These are phyloP conservation scores for Cryptoblepharus egeriae DNA, from an alignment of 2,797 vertebrate species.

Conservation along the genomic window DNA sequence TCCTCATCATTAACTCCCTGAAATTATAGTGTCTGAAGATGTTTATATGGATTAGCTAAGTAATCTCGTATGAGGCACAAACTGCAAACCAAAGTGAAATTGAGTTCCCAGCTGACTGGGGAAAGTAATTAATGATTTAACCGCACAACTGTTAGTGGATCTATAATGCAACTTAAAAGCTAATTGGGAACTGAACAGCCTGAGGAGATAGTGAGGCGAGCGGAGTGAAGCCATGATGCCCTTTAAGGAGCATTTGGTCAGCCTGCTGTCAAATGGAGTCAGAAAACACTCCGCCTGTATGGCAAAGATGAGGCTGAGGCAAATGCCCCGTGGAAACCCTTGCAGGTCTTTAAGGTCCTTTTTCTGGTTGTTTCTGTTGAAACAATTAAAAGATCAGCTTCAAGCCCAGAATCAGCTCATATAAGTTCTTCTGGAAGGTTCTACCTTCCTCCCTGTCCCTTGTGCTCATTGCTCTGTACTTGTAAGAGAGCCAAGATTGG, in stretches of 20 bases:
- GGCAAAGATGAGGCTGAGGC: constrained; percentile 37
- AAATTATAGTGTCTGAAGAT: constrained; percentile 71
- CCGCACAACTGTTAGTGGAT: constrained; percentile 71
- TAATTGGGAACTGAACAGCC: constrained; percentile 69
- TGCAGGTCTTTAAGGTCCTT: constrained; percentile 34
- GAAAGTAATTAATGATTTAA: constrained; percentile 77
- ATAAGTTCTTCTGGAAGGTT: constrained; percentile 39
- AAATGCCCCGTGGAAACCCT: constrained; percentile 51
- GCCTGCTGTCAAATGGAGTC: constrained; percentile 56
- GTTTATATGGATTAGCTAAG: constrained; percentile 75
- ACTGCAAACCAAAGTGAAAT: constrained; percentile 74
- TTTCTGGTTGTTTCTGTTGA: constrained; percentile 52
- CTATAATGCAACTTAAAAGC: constrained; percentile 76
- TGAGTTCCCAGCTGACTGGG: constrained; percentile 69
- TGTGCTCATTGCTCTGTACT: constrained; percentile 29
- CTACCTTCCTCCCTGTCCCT: background rate
- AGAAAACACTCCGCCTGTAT: constrained; percentile 45
- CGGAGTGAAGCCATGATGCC: constrained; percentile 54
- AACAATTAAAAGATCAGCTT: constrained; percentile 60
- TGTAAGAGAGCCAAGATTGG: background rate
- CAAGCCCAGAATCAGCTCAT: constrained; percentile 49
- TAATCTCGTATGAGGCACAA: constrained; percentile 71
- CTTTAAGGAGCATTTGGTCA: constrained; percentile 67
- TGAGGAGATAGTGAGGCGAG: constrained; percentile 59
- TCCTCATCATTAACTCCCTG: constrained; percentile 64